Percentiles rank a stretch among this genome's conserved stretches.
Conservation (phyloP, 2,113 vertebrate species). For the Psophia crepitans region DNA sequence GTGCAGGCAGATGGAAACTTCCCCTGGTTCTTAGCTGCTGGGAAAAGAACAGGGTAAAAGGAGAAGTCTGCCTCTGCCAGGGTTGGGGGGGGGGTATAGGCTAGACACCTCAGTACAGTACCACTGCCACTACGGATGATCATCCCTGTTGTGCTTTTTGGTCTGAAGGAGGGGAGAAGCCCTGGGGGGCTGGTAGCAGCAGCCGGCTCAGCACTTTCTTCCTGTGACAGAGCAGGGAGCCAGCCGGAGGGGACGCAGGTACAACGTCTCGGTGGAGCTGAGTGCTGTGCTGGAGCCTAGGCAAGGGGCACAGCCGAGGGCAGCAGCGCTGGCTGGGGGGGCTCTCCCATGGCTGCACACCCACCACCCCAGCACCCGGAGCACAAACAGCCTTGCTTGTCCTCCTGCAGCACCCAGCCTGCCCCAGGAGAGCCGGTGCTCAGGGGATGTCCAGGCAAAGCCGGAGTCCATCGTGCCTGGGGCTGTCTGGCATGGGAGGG, state of each 20-base stretch:
- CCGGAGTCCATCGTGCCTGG: fast-evolving
- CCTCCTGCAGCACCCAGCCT: neutral
- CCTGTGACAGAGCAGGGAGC: neutral
- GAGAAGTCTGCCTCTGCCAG: neutral
- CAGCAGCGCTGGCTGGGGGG: neutral
- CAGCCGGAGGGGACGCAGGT: too few relatives aligned
- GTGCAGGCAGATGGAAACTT: neutral
- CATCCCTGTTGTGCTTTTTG: neutral
- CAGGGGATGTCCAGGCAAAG: neutral
- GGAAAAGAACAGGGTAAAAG: neutral
- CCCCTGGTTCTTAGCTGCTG: neutral
- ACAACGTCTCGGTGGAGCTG: fast-evolving
- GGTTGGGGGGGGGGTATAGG: neutral
- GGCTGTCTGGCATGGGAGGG: neutral
- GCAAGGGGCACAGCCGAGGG: neutral
- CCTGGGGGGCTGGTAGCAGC: neutral
- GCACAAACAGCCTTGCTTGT: neutral
- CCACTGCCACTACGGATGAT: neutral
- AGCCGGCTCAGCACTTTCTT: neutral
- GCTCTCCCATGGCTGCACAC: neutral
- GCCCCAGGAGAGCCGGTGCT: too few relatives aligned
- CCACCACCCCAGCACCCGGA: neutral
- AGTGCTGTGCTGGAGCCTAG: neutral
- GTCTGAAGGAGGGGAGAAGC: neutral
- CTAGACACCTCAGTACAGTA: fast-evolving